Conservation (phyloP, 1,140 invertebrate genomes). For the Batillaria attramentaria region DNA sequence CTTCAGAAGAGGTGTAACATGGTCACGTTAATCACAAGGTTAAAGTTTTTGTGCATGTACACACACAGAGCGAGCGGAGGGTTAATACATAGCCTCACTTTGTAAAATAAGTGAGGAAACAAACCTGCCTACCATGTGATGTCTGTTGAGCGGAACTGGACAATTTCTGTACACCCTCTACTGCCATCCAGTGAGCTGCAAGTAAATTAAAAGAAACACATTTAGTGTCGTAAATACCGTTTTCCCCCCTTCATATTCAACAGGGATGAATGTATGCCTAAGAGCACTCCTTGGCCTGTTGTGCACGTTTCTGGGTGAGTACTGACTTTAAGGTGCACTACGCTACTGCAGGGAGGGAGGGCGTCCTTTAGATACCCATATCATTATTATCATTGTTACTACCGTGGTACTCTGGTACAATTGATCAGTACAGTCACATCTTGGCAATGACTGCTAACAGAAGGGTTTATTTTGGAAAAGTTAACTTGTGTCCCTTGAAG, state of each 20-base stretch:
- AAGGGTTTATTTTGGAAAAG: too few relatives aligned
- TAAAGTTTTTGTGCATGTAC: too few relatives aligned
- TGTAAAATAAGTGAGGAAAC: not conserved
- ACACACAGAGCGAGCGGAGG: not conserved
- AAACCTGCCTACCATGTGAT: not conserved
- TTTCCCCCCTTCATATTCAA: not conserved
- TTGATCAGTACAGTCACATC: too few relatives aligned
- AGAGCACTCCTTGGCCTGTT: not conserved
- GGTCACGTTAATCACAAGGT: too few relatives aligned
- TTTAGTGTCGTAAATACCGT: not conserved
- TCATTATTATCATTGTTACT: too few relatives aligned
- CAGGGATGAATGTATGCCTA: not conserved
- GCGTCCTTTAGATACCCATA: too few relatives aligned
- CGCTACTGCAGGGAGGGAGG: not conserved
- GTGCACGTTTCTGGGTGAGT: not conserved
- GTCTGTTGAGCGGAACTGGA: slow-evolving; percentile 18
- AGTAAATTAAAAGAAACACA: not conserved
- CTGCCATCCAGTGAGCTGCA: slow-evolving; percentile 62
- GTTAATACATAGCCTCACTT: not conserved
- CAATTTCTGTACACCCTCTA: slow-evolving; percentile 60
- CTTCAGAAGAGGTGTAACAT: too few relatives aligned
- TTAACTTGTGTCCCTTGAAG: too few relatives aligned
- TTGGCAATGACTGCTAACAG: too few relatives aligned
- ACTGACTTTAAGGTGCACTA: not conserved
- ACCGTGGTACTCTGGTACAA: too few relatives aligned